These are phyloP conservation scores for Irena cyanogastra DNA, from an alignment of 2,113 vertebrate species.

Conservation along the genomic window DNA sequence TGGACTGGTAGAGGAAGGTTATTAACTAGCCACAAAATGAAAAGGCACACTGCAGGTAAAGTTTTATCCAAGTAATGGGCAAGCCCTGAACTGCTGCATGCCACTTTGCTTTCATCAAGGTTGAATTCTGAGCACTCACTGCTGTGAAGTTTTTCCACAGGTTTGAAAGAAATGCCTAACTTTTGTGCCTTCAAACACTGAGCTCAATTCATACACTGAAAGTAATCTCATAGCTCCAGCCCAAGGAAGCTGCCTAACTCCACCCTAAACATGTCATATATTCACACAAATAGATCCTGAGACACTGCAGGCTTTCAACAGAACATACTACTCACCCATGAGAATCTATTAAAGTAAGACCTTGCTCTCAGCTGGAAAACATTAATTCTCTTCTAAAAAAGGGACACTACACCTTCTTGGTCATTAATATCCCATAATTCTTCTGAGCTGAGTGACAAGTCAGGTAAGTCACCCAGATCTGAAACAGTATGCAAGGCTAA, in stretches of 20 bases:
- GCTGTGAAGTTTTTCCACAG: neutral
- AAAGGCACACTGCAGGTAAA: neutral
- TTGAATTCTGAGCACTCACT: neutral
- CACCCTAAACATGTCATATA: neutral
- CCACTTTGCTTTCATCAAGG: neutral
- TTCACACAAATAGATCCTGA: neutral
- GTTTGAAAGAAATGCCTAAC: neutral
- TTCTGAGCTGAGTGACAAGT: conserved; percentile 3
- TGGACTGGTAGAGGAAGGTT: neutral
- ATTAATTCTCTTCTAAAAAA: conserved; percentile 8
- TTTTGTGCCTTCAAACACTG: neutral
- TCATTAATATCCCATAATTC: conserved; percentile 22
- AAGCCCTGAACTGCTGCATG: neutral
- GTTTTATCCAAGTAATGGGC: neutral
- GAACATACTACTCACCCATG: neutral
- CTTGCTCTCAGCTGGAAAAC: conserved; percentile 27
- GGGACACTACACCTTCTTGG: neutral
- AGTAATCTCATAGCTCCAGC: neutral
- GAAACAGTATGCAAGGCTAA: neutral
- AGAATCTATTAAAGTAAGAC: conserved; percentile 19
- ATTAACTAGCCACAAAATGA: neutral
- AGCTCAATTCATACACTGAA: neutral
- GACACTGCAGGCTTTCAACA: neutral
- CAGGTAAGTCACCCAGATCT: neutral
- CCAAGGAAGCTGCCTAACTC: neutral